Evolutionary conservation across 2,113 vertebrate genomes (phyloP), one percentile per base, ranked within the genome.

Genomic region (Gadus macrocephalus): DNA sequence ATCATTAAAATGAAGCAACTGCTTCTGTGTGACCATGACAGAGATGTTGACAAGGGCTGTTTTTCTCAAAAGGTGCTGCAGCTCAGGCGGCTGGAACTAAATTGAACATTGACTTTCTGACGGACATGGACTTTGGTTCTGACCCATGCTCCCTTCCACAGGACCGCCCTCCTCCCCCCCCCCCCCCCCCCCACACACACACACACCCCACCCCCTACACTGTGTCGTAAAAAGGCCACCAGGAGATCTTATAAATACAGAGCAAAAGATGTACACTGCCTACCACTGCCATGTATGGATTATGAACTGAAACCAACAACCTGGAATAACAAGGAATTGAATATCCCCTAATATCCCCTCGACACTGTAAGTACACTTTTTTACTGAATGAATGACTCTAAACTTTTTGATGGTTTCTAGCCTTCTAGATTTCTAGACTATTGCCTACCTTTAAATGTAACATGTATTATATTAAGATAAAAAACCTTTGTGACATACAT

Each of bases 111-210:
- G 90, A 90, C 85, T 88, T 78, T 81, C 66, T 83, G 80, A 71
- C 72, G 72, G 80, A 66, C 60, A 7, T 92, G 92, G 88, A 93
- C 91, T 93, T 92, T 92, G 91, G 77, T 81, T 90, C 12, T 72
- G 68, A 70, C 67, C 3, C 35, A 11, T 72, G 71, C 64, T 74
- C 25, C 7, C 62, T 70, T 35, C 31, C 72, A 78, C 64, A 89
- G 89, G 38, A 86, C 90, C 91, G 88, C 91, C 90, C 91, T 88
- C 83, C 73, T 2, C 42, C 42, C 9, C 42, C 42, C 42, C 42
- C 42, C 42, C 12, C 42, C 42, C 12, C 42, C 42, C 42, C 42
- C 42, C n/a, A 1, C 31, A 31, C 3, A 31, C 31, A 31, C 31
- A 35, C 31, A 35, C 6, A 35, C 31, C 4, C 31, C 25, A 25